Conservation (phyloP, 1,140 invertebrate genomes). For the Drosophila lowei region DNA sequence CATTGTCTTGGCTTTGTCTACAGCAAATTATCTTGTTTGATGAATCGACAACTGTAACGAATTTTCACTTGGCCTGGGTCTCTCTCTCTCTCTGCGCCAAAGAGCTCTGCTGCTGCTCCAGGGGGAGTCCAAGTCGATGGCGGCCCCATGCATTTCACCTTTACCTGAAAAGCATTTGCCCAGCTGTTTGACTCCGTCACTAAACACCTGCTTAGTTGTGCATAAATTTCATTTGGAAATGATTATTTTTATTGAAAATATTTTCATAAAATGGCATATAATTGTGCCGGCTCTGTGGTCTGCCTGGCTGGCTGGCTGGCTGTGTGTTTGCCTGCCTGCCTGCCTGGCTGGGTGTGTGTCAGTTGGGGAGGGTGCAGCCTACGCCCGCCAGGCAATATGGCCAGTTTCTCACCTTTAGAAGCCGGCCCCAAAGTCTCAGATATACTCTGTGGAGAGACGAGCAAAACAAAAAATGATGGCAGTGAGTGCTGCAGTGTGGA, state of each 20-base stretch:
- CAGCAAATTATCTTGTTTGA: slow-evolving; percentile 76
- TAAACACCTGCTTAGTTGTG: slow-evolving; percentile 78
- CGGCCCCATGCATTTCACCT: slow-evolving; percentile 18
- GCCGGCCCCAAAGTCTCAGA: slow-evolving; percentile 66
- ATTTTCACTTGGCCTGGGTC: slow-evolving; percentile 37
- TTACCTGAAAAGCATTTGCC: slow-evolving; percentile 23
- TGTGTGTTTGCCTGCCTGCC: background rate
- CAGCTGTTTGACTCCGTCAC: slow-evolving; percentile 56
- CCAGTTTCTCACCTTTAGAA: slow-evolving; percentile 79
- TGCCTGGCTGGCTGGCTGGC: background rate
- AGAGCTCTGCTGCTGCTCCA: slow-evolving; percentile 9
- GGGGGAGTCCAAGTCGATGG: slow-evolving; percentile 8
- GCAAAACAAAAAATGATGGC: slow-evolving; percentile 51
- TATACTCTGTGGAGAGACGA: slow-evolving; percentile 40
- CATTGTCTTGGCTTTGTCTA: slow-evolving; percentile 27
- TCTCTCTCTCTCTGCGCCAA: no score
- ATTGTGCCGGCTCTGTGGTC: slow-evolving; percentile 53
- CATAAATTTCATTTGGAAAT: slow-evolving; percentile 72
- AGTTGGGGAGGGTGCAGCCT: slow-evolving; percentile 62
- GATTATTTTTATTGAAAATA: slow-evolving; percentile 77
- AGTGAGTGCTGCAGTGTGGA: slow-evolving; percentile 30
- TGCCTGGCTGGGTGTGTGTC: slow-evolving; percentile 15
- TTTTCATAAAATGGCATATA: slow-evolving; percentile 73
- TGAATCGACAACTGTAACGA: slow-evolving; percentile 80
- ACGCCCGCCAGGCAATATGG: slow-evolving; percentile 72